Evolutionary conservation across 2,888 invertebrate species (phyloP).

Genomic region (Tipula lateralis): DNA sequence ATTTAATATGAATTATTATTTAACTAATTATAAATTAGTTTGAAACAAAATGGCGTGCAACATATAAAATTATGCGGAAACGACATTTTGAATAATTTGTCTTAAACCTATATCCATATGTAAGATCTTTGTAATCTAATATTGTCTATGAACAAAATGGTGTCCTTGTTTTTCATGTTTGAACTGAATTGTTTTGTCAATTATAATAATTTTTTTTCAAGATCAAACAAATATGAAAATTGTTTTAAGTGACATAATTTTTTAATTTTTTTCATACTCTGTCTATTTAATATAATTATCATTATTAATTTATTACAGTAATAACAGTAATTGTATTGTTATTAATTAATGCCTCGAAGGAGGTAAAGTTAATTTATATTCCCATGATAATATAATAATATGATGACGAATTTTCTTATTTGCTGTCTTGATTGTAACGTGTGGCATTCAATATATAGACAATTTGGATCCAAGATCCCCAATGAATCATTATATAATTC

Average conservation of each 20-base stretch:
- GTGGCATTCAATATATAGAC: too few relatives aligned
- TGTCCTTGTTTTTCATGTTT: constrained; percentile 11
- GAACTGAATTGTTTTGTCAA: background rate
- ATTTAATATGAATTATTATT: background rate
- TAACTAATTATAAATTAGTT: constrained; percentile 4
- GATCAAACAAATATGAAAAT: background rate
- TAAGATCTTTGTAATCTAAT: background rate
- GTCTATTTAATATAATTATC: background rate
- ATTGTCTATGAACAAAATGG: background rate
- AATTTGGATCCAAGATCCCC: too few relatives aligned
- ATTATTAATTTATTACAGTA: background rate
- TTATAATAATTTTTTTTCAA: background rate
- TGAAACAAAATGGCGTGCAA: background rate
- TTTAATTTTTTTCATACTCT: background rate
- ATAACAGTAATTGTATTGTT: background rate
- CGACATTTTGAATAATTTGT: background rate
- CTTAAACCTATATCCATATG: background rate
- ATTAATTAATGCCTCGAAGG: background rate
- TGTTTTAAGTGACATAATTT: background rate
- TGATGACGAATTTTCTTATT: background rate
- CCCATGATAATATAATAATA: background rate
- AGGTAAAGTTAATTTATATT: background rate
- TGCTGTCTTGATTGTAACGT: background rate
- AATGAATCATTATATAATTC: too few relatives aligned
- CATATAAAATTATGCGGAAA: background rate